Base-by-base conservation (phyloP, 2,797 vertebrate species). In the Anas flavirostris region DNA sequence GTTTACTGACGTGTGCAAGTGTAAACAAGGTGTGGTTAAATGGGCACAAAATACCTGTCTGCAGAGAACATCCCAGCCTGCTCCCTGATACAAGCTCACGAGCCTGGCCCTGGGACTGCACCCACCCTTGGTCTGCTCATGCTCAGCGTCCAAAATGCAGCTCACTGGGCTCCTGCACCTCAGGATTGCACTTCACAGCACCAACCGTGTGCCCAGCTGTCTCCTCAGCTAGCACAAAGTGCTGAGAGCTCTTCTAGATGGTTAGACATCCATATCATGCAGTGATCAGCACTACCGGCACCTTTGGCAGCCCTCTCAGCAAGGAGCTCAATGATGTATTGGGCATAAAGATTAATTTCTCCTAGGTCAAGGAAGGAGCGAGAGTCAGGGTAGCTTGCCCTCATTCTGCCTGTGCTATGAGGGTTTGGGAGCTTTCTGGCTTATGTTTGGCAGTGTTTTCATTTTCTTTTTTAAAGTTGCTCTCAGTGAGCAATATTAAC, bases 131-230 rank as follows among this genome's bases (percentile, higher is more conserved):
- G 18, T 35, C 53, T 82, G 35, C 13, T 35, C 2, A 5, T 5
- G 2, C 43, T 35, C 8, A 9, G 35, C 4, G 52, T 2, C 13
- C 11, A 66, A 72, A 93, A 35, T 2, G 3, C 18, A 19, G 1
- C 9, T 58, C 12, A 0, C 0, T 25, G 39, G 16, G 14, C 2
- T 80, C 12, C 46, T 7, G 5, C 28, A 41, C 9, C 8, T 16
- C 48, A 12, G 21, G 5, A n/a, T 83, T 69, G 44, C 6, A 19
- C 15, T 70, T 15, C 31, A 8, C 55, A 59, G 10, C 39, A 10
- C 3, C 1, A 1, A 3, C 31, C 53, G 8, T 31, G 8, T 2
- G 1, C 29, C 9, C 8, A 5, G 0, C 14, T 12, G 7, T 43
- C 0, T 0, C 39, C 16, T 87, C 64, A 53, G 52, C 59, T n/a